Base-by-base conservation (phyloP, 2,113 vertebrate species). In the Phocoena sinus region DNA sequence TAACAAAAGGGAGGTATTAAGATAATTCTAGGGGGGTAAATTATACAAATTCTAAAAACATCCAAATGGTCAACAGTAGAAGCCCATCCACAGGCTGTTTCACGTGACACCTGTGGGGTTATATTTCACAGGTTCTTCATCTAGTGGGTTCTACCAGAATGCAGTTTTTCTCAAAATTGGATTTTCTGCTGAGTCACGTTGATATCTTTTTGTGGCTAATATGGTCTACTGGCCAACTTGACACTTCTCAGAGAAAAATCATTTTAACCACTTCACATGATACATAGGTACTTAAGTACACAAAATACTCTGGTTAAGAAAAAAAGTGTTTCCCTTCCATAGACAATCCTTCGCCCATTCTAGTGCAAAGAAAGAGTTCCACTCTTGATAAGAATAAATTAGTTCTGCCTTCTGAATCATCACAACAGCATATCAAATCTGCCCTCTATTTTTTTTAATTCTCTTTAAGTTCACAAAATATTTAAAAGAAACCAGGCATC, bases 161-260 rank as follows among this genome's bases (percentile, higher is more conserved):
- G 0, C 18, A 53, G n/a, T n/a, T 89, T 70, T 82, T 80, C 81
- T 91, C 58, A 95, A 80, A 79, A 80, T 25, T 13, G 41, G 25
- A 74, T 84, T 88, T 95, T 80, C 74, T 89, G 20, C n/a, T 89
- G 31, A 96, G 25, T 89, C 33, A 18, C 38, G 8, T 8, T 36
- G 50, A 93, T 74, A 23, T 21, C 38, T 20, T 86, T 86, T 73
- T 82, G 36, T 60, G 33, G 13, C 41, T 92, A 86, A 86, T 67
- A 74, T 44, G 18, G 3, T 92, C 87, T 94, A 63, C 14, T 53
- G 41, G 26, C 23, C 91, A 96, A 67, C 58, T 81, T 77, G 58
- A 87, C 65, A 80, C 56, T 94, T 92, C 70, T 92, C 58, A 90
- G 62, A 83, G 36, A 87, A 90, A 94, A 89, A 36, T 62, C 13